Conservation (phyloP, 2,113 vertebrate species). For the Glaucidium brasilianum region DNA sequence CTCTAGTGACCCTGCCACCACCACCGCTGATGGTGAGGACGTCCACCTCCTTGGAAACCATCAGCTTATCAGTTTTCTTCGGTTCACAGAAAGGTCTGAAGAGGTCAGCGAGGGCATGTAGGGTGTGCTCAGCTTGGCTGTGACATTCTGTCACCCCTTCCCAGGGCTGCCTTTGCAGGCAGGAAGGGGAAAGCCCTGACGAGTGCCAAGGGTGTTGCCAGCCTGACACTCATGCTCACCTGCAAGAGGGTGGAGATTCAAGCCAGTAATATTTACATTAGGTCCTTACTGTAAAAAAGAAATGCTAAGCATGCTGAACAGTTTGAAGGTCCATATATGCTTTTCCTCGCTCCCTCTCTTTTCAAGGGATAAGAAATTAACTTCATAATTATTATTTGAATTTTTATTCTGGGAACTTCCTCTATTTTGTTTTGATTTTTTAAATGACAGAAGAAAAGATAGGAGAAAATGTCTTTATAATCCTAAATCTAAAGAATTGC, state of each 20-base stretch:
- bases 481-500: not conserved
- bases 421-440: not conserved
- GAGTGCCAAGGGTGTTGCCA: accelerated
- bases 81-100: not conserved
- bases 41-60: not conserved
- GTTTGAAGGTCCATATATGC: accelerated
- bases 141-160: not conserved
- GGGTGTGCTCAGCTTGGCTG: not conserved
- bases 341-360: not conserved
- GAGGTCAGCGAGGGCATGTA: not conserved
- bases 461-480: not conserved
- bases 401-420: not conserved
- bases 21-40: not conserved
- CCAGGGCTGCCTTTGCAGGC: not conserved
- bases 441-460: not conserved
- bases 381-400: not conserved
- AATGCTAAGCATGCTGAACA: not conserved
- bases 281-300: not conserved
- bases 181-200: accelerated
- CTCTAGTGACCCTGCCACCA: not conserved
- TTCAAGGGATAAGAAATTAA: not conserved
- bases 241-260: not conserved
- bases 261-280: not conserved
- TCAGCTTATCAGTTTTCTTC: not conserved
- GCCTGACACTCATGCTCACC: not conserved